Evolutionary conservation across 2,888 invertebrate species (phyloP).

Genomic region (Eupithecia pulchellata): DNA sequence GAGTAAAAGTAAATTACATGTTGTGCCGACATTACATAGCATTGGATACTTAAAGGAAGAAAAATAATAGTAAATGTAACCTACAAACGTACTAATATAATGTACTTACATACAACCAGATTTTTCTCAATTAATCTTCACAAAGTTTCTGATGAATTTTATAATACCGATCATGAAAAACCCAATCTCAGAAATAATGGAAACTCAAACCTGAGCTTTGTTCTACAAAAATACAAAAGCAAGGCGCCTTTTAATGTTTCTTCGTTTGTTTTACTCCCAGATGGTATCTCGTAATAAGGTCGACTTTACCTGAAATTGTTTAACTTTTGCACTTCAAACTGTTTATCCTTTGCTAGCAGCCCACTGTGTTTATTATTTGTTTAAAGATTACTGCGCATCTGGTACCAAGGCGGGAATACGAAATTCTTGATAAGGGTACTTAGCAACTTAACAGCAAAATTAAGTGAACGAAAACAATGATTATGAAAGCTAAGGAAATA

Average conservation of each 20-base stretch:
- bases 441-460: slow-evolving; percentile 14
- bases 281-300: slow-evolving; percentile 37
- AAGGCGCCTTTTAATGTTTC: slow-evolving; percentile 49
- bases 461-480: slow-evolving; percentile 7
- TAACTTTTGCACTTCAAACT: slow-evolving; percentile 36
- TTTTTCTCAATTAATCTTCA: neutral
- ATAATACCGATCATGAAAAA: slow-evolving; percentile 5
- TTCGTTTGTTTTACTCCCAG: slow-evolving; percentile 41
- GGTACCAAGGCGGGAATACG: slow-evolving; percentile 9
- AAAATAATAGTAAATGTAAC: too few species aligned
- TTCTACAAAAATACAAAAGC: slow-evolving; percentile 52
- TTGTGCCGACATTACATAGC: too few species aligned
- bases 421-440: slow-evolving; percentile 12
- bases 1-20: too few species aligned
- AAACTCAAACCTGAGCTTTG: slow-evolving; percentile 46
- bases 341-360: slow-evolving; percentile 30
- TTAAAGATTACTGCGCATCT: slow-evolving; percentile 29
- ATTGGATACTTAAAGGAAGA: too few species aligned
- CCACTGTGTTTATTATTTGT: slow-evolving; percentile 33
- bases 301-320: slow-evolving; percentile 37
- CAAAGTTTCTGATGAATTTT: neutral
- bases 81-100: too few species aligned
- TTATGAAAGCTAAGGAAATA: neutral
- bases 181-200: slow-evolving; percentile 55
- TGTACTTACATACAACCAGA: too few species aligned